A percentile compares a stretch with the other conserved stretches of the same genome.
Evolutionary conservation across 2,888 invertebrate genomes (phyloP).

Genomic region (Muscina levida): DNA sequence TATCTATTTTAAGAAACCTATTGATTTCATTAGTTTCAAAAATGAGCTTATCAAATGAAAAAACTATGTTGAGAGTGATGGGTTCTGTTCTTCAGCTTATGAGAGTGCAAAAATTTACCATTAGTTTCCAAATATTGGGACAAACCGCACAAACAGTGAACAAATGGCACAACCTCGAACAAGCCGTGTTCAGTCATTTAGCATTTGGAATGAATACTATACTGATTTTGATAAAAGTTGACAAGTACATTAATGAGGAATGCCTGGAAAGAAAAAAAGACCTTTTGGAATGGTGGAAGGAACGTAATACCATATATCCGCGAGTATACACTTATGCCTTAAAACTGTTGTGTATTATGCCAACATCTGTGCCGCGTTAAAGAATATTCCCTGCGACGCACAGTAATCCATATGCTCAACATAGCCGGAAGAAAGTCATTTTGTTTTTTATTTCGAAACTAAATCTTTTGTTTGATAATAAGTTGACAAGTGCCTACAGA

Average conservation of each 20-base stretch:
- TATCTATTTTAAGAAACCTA: too few species aligned
- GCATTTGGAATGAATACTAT: too few species aligned
- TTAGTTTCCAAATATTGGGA: too few species aligned
- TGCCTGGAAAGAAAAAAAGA: conserved; percentile 30
- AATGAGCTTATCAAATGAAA: too few species aligned
- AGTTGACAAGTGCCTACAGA: conserved; percentile 34
- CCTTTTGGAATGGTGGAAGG: conserved; percentile 52
- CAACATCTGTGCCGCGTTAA: conserved; percentile 49
- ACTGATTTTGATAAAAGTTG: too few species aligned
- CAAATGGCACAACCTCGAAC: too few species aligned
- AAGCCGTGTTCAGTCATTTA: too few species aligned
- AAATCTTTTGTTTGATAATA: conserved; percentile 37
- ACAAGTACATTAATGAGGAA: conserved; percentile 42
- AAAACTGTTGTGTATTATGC: conserved; percentile 36
- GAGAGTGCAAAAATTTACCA: too few species aligned
- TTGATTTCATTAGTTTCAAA: too few species aligned
- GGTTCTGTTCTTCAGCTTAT: too few species aligned
- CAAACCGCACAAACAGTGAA: too few species aligned
- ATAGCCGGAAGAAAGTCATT: not conserved
- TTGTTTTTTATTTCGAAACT: conserved; percentile 22
- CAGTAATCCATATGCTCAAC: conserved; percentile 17
- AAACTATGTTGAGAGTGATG: too few species aligned
- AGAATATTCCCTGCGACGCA: conserved; percentile 17
- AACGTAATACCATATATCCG: conserved; percentile 45
- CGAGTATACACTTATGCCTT: conserved; percentile 29